Evolutionary conservation across 2,797 vertebrate genomes (phyloP).

Genomic region (Gobio occitaniae): DNA sequence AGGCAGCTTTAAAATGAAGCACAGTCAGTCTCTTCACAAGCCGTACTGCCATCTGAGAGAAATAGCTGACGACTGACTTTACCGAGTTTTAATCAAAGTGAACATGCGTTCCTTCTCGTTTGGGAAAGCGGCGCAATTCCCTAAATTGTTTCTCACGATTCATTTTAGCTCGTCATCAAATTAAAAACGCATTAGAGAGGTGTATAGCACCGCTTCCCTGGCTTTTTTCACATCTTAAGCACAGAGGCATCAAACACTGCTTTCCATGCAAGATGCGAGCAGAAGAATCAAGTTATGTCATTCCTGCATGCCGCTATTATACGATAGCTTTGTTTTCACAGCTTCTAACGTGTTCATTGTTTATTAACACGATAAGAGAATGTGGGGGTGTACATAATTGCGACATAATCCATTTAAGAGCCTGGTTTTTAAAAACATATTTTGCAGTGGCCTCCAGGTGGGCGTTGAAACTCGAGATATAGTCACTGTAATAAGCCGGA

Average conservation of each 20-base stretch:
- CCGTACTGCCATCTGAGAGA: conserved; percentile 43
- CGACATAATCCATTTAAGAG: conserved; percentile 28
- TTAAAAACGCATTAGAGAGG: conserved; percentile 62
- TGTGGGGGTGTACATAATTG: background rate
- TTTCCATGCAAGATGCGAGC: conserved; percentile 28
- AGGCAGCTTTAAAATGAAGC: conserved; percentile 57
- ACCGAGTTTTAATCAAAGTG: conserved; percentile 70
- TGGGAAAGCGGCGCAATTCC: conserved; percentile 63
- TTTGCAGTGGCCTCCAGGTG: conserved; percentile 45
- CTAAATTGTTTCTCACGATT: conserved; percentile 57
- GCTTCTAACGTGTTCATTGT: background rate
- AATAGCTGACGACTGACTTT: conserved; percentile 65
- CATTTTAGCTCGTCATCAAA: conserved; percentile 60
- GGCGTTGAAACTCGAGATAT: conserved; percentile 28
- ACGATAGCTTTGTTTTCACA: conserved; percentile 19
- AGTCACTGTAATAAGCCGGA: conserved; percentile 29
- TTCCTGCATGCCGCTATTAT: conserved; percentile 19
- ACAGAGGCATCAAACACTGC: conserved; percentile 7
- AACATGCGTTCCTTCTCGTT: conserved; percentile 66
- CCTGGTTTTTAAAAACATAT: conserved; percentile 24
- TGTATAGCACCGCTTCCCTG: conserved; percentile 18
- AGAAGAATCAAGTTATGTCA: conserved; percentile 24
- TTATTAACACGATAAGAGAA: conserved; percentile 16
- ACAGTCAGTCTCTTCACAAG: conserved; percentile 50
- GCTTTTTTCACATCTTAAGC: conserved; percentile 24